Evolutionary conservation across 2,113 vertebrate species (phyloP), one percentile per base, ranked within the genome.

Genomic region (Aspiorhynchus laticeps): DNA sequence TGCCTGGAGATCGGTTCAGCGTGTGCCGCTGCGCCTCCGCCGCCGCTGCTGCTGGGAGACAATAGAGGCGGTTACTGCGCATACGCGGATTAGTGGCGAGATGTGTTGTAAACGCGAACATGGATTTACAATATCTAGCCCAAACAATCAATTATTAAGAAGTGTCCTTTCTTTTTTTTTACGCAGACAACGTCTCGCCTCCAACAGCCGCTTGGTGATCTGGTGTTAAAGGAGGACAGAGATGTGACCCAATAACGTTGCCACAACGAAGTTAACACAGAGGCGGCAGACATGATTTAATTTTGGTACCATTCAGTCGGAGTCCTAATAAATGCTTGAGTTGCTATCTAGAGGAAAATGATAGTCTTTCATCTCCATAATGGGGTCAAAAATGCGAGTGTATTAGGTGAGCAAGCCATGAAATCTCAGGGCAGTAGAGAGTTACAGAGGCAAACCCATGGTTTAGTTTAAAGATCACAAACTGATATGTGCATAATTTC

Each of bases 31-130:
- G 91, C 92, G 48, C 71, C 43, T 15, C 17, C 19, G 46, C 53
- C 33, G 69, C 81, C 9, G 88, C 90, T 41, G 91, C 87, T 88
- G 56, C 92, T 84, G 88, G 79, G 75, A 94, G 93, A 94, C 94
- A 94, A 94, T 94, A 88, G 94, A 92, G 87, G 87, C 79, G 86
- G 90, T 83, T 88, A 94, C 91, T 94, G 95, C 93, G 94, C 94
- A 95, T 85, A 82, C 93, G 94, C 93, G 86, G 92, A 92, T 91
- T 88, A 87, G 91, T 11, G 85, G 86, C 80, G 80, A 83, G 80
- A 48, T 33, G 80, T 91, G 53, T 67, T 19, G 87, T 71, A 17
- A 71, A 51, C 78, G 82, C 33, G 56, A 65, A 80, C 59, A 33
- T n/a, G 28, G 75, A 87, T 38, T 87, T 48, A 65, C 80, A 56